Base-by-base conservation (phyloP, 2,888 invertebrate genomes). In the Eubasilissa splendida region DNA sequence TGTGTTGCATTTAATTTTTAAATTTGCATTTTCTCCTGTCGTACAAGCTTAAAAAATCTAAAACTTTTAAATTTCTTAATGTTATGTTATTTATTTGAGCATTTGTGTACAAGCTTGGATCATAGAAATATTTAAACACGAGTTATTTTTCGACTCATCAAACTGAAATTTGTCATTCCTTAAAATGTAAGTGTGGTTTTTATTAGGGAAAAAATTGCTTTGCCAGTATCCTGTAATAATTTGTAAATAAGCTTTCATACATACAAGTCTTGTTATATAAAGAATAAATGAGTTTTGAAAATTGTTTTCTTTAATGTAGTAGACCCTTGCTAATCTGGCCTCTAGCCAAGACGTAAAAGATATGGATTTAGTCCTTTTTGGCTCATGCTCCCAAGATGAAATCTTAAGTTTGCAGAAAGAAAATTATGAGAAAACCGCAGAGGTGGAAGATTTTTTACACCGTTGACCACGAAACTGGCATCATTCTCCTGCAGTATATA, bases 121-220 rank as follows among this genome's bases (percentile, higher is more conserved):
- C 22, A 33, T 33, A 10, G 33, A 63, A 33, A 33, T 8, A 22
- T 60, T 9, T 12, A 12, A 33, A 33, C 12, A 33, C 31, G 31
- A 63, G 42, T 42, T 42, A 2, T 42, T 63, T 63, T 11, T 33
- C 33, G 31, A 4, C 63, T 63, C 33, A 12, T 63, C 63, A 63
- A 63, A 63, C 12, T 63, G 63, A 63, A 63, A 63, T 63, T 63
- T 31, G 63, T 63, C 63, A 63, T 63, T 33, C 63, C 63, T 33
- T 63, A 33, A 63, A 63, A 63, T 63, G 14, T 63, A 63, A 63
- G 63, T 63, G 63, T 12, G 33, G 33, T 12, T 12, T 12, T 63
- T 63, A 33, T 12, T 33, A 63, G 33, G 63, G 11, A 33, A 12
- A 12, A 31, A 63, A 63, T 63, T 63, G 63, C 63, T 63, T 33